A percentile compares a stretch with the other conserved stretches of the same genome.
phyloP scores from a whole-genome alignment of 2,888 invertebrate genomes.

The Acrobasis repandana region DNA sequence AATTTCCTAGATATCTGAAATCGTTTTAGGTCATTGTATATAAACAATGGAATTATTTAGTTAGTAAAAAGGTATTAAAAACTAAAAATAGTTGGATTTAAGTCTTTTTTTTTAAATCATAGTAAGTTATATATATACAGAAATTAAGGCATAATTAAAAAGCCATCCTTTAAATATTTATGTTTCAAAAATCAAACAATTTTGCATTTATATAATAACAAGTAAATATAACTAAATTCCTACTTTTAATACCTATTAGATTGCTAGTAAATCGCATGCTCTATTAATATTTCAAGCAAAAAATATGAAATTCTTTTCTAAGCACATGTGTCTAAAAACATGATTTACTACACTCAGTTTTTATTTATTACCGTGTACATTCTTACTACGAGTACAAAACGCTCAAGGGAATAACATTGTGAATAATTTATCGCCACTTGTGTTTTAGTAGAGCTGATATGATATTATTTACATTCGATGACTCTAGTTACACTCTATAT shows the following conservation, averaged over 20 bases:
- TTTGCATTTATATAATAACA: no score
- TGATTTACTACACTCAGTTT: conserved; percentile 13
- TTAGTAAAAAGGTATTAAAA: no score
- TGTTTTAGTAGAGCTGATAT: not conserved
- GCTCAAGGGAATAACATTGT: conserved; percentile 4
- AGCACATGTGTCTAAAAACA: not conserved
- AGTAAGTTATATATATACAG: no score
- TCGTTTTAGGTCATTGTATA: not conserved
- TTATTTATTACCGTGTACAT: conserved; percentile 16
- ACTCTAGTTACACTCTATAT: not conserved
- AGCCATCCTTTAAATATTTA: no score
- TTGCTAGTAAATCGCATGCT: no score
- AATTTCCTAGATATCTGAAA: not conserved
- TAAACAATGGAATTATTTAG: no score
- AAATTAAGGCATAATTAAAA: no score
- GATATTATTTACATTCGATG: not conserved
- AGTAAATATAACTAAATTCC: no score
- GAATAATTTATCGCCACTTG: conserved; percentile 21
- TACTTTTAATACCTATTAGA: no score
- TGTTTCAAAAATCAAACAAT: no score
- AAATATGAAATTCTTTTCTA: not conserved
- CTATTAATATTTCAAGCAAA: not conserved
- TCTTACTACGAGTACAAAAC: conserved; percentile 10
- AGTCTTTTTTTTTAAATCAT: no score
- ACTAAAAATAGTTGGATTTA: no score